Evolutionary conservation across 1,140 invertebrate genomes (phyloP).

Genomic region (Tribolium castaneum): DNA sequence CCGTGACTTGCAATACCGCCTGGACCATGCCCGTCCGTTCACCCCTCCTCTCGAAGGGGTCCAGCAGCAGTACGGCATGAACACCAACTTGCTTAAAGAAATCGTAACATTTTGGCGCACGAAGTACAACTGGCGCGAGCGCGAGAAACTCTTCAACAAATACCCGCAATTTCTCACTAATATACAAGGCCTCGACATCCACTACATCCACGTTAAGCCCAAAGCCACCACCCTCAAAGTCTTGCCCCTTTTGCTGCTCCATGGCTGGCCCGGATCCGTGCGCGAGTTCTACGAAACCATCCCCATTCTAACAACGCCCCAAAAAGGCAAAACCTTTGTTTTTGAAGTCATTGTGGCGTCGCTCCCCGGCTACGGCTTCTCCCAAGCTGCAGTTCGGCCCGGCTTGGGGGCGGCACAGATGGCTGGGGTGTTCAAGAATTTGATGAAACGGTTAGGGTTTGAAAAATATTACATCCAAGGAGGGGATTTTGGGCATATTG

Average conservation of each 20-base stretch:
- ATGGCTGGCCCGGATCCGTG: conserved; percentile 93
- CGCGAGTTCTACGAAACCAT: conserved; percentile 88
- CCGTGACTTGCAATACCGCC: conserved; percentile 70
- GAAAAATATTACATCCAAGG: conserved; percentile 86
- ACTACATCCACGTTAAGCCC: conserved; percentile 77
- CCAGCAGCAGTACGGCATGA: conserved; percentile 82
- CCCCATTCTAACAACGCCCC: conserved; percentile 73
- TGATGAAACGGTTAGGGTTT: conserved; percentile 85
- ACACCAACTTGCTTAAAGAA: conserved; percentile 72
- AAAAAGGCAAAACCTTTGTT: conserved; percentile 71
- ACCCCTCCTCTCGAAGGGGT: conserved; percentile 73
- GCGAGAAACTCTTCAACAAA: conserved; percentile 76
- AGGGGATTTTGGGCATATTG: conserved; percentile 82
- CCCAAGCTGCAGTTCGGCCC: conserved; percentile 62
- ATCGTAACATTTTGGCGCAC: conserved; percentile 82
- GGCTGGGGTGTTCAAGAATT: conserved; percentile 79
- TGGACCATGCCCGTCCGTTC: conserved; percentile 68
- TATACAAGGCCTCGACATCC: conserved; percentile 79
- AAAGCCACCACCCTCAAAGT: conserved; percentile 68
- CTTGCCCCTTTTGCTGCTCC: conserved; percentile 79
- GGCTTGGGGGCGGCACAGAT: conserved; percentile 75
- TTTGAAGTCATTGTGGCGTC: conserved; percentile 78
- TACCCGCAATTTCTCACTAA: conserved; percentile 80
- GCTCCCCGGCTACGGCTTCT: conserved; percentile 79
- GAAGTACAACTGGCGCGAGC: conserved; percentile 80